Conservation (phyloP, 2,113 vertebrate genomes). For the Pygoscelis antarcticus region DNA sequence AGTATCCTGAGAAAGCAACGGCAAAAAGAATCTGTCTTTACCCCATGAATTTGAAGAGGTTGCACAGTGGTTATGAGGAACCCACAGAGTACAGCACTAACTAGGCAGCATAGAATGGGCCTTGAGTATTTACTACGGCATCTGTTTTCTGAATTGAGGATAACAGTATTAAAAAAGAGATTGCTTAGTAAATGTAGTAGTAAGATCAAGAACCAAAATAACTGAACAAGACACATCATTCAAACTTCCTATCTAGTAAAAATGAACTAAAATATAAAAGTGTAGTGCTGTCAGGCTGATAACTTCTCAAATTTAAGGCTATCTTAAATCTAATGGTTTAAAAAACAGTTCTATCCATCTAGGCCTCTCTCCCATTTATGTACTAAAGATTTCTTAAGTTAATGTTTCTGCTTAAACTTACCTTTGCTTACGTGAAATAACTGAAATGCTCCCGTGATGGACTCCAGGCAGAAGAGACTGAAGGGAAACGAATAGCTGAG, state of each 20-base stretch:
- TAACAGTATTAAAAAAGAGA: not conserved
- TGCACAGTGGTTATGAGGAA: not conserved
- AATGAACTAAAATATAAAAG: not conserved
- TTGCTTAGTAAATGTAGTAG: not conserved
- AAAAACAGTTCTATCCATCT: not conserved
- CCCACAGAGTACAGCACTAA: not conserved
- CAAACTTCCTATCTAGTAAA: not conserved
- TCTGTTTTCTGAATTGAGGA: not conserved
- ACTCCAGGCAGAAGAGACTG: not conserved
- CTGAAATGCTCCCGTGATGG: not conserved
- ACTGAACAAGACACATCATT: not conserved
- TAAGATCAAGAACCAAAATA: not conserved
- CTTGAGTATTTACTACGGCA: not conserved
- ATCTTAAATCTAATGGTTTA: not conserved
- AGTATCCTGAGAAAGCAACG: not conserved
- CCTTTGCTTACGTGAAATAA: not conserved
- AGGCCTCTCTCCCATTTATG: not conserved
- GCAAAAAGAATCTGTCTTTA: not conserved
- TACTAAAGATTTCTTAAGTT: not conserved
- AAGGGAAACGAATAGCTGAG: not conserved
- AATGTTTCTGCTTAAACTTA: not conserved
- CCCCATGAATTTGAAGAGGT: not conserved
- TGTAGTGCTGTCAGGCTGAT: not conserved
- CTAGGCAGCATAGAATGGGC: not conserved
- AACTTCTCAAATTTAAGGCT: not conserved